phyloP scores from a whole-genome alignment of 2,113 vertebrate species.

The Tragelaphus imberbis region DNA sequence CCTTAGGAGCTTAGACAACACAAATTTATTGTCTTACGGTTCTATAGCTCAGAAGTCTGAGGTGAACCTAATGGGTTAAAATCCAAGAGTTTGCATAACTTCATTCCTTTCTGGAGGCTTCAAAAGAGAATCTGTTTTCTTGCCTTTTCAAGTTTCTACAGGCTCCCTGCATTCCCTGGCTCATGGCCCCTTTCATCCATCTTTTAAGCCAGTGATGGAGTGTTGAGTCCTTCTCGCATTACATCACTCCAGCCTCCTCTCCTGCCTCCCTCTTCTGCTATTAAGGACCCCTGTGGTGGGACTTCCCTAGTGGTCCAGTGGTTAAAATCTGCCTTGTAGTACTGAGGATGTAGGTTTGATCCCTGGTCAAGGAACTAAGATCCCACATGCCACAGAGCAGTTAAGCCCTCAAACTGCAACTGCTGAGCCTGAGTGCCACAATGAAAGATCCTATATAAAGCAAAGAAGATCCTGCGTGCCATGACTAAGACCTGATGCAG shows the following conservation, averaged over 20 bases:
- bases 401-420: background rate
- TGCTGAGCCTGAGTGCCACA: background rate
- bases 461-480: background rate
- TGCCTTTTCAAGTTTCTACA: background rate
- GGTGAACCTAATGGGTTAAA: background rate
- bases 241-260: background rate
- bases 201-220: background rate
- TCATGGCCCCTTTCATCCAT: background rate
- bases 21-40: background rate
- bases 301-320: background rate
- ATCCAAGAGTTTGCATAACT: background rate
- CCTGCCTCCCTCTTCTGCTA: background rate
- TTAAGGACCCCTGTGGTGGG: background rate
- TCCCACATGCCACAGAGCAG: background rate
- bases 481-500: background rate
- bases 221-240: background rate
- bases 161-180: background rate
- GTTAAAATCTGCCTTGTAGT: background rate
- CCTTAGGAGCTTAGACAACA: background rate
- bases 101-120: background rate
- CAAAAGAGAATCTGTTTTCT: background rate
- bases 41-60: background rate
- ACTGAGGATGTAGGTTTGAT: background rate
- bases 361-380: background rate
- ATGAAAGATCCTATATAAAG: background rate